A percentile compares a stretch with the other conserved stretches of the same genome.
phyloP scores from a whole-genome alignment of 2,113 vertebrate genomes.

The Mormyrus lacerda region DNA sequence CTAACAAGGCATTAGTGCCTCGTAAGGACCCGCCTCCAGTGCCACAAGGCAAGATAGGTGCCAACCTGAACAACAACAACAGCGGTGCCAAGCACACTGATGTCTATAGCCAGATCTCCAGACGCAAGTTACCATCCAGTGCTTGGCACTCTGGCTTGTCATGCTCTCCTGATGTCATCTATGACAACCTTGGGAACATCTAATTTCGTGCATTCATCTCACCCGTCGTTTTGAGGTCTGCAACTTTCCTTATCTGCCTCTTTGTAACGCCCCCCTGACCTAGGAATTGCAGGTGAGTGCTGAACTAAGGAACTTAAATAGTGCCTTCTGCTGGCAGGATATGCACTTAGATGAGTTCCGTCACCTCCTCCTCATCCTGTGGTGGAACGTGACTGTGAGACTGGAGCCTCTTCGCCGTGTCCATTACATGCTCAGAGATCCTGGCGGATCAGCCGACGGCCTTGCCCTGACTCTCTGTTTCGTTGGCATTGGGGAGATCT shows the following conservation, averaged over 20 bases:
- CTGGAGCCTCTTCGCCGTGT: neutral
- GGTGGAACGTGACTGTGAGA: neutral
- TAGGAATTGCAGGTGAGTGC: constrained; percentile 1
- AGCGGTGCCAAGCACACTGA: constrained; percentile 54
- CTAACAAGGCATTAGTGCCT: constrained; percentile 39
- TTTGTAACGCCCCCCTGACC: neutral
- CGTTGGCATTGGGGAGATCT: neutral
- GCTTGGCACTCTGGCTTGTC: constrained; percentile 25
- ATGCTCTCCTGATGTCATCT: constrained; percentile 61
- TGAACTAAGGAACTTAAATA: neutral
- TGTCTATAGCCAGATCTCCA: constrained; percentile 76
- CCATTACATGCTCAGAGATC: neutral
- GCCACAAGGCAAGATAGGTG: constrained; percentile 43
- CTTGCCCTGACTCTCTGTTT: neutral
- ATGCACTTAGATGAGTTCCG: neutral
- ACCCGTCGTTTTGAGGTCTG: neutral
- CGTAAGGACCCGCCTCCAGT: constrained; percentile 49
- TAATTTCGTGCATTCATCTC: constrained; percentile 32
- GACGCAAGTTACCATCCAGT: constrained; percentile 35
- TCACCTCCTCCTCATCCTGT: neutral
- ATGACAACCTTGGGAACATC: constrained; percentile 64
- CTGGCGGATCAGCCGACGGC: neutral
- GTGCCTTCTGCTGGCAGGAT: neutral
- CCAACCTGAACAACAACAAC: constrained; percentile 59
- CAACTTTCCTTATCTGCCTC: neutral